phyloP scores from a whole-genome alignment of 2,797 vertebrate genomes.

The Parambassis ranga region DNA sequence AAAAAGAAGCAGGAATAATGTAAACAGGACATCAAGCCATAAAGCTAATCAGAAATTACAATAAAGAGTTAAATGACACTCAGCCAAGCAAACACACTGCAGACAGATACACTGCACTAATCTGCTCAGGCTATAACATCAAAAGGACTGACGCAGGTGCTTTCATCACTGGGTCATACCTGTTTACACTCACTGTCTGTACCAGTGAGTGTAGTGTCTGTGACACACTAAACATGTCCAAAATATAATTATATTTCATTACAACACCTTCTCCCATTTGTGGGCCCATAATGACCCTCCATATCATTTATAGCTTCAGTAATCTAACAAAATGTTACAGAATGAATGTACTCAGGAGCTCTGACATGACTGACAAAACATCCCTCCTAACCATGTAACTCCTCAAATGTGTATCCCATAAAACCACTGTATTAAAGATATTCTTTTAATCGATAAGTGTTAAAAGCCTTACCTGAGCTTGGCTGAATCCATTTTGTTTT shows the following conservation, averaged over 20 bases:
- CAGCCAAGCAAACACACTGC: neutral
- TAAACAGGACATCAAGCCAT: too few species aligned
- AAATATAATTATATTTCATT: neutral
- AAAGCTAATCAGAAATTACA: too few species aligned
- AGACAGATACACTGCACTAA: slow-evolving; percentile 6
- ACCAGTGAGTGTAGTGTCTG: too few species aligned
- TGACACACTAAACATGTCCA: neutral
- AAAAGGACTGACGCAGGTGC: slow-evolving; percentile 21
- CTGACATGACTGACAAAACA: neutral
- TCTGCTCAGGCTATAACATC: neutral
- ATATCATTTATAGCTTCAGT: neutral
- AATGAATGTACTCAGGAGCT: neutral
- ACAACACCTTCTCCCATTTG: neutral
- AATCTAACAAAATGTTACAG: neutral
- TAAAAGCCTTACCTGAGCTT: slow-evolving; percentile 72
- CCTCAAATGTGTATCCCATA: too few species aligned
- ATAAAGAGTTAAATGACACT: too few species aligned
- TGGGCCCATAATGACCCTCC: neutral
- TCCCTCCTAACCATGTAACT: neutral
- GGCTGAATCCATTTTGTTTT: slow-evolving; percentile 72
- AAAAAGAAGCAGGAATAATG: neutral
- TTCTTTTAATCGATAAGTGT: slow-evolving; percentile 4
- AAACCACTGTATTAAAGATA: neutral
- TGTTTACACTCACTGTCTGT: slow-evolving; percentile 25
- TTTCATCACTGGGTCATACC: slow-evolving; percentile 30